Base-by-base conservation (phyloP, 2,797 vertebrate genomes). In the Alectoris magna region DNA sequence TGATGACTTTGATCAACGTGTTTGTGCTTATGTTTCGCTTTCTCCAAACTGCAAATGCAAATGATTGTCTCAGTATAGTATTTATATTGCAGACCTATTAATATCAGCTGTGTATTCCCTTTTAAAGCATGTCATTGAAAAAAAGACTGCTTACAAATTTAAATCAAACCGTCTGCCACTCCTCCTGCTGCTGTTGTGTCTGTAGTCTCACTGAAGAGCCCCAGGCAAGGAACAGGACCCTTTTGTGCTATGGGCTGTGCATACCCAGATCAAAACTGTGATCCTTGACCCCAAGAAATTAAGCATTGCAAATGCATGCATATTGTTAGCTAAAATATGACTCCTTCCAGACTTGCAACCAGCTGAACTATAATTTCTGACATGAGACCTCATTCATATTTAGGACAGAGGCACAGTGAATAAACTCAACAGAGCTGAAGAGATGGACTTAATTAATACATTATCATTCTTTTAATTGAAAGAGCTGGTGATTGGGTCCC, bases 271-370 rank as follows among this genome's bases (percentile, higher is more conserved):
- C 88, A 93, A 88, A 95, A 91, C 5, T 0, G 36, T 86, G 66
- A 77, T 80, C 88, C 26, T 22, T 88, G 85, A 90, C 93, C 90
- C 68, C 75, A 75, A 6, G 83, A 80, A 84, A 79, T 82, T 88
- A 81, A 93, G 91, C 75, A 90, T 90, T 94, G 92, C 90, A 94
- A 94, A 93, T 95, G 11, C 51, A 48, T 82, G 38, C 70, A 39
- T 90, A 39, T 88, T 84, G 24, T 53, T 87, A 51, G 39, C 75
- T 93, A 80, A 92, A 93, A 91, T 76, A 63, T 9, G 22, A 22
- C 68, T 92, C 75, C 75, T 92, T 83, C 46, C 71, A 93, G 60
- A 64, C 49, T 93, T 80, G 49, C 66, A 74, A 4, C 13, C 64
- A 79, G 49, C 73, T 86, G 83, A 94, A 79, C 44, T 91, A 2